These are phyloP conservation scores for Trissonchulus sp. DNA, from an alignment of 2,888 invertebrate species.

Conservation along the genomic window DNA sequence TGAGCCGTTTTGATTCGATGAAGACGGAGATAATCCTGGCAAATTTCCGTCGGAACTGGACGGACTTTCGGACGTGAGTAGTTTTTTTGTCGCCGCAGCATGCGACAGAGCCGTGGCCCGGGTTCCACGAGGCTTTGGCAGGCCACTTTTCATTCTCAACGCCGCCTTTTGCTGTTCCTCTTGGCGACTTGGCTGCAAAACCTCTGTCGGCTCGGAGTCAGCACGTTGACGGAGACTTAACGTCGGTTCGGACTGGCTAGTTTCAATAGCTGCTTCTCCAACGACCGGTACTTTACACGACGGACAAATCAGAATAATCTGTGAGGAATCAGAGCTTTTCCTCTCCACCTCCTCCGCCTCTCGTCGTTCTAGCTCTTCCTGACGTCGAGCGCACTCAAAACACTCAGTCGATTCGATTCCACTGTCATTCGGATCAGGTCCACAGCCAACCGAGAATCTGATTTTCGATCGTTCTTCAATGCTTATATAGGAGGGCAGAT, in stretches of 20 bases:
- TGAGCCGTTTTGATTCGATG: background rate
- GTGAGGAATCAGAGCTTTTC: no score
- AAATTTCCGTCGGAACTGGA: background rate
- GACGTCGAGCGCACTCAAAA: no score
- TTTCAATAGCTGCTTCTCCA: no score
- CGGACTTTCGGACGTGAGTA: conserved; percentile 42
- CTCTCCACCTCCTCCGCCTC: no score
- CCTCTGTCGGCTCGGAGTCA: background rate
- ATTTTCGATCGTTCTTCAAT: no score
- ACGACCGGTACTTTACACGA: background rate
- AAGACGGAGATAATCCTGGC: conserved; percentile 5
- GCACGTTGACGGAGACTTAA: background rate
- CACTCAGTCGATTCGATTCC: no score
- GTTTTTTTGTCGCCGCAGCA: conserved; percentile 47
- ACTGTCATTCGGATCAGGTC: background rate
- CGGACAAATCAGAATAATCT: background rate
- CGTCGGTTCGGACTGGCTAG: no score
- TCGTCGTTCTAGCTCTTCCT: no score
- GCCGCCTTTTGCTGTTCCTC: no score
- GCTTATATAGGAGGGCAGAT: no score
- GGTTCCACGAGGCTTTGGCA: conserved; percentile 31
- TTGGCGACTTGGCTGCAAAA: background rate
- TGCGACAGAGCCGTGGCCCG: conserved; percentile 32
- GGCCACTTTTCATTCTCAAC: no score
- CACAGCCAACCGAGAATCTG: background rate